Base-by-base conservation (phyloP, 2,888 invertebrate genomes). In the Xylophagus ater region DNA sequence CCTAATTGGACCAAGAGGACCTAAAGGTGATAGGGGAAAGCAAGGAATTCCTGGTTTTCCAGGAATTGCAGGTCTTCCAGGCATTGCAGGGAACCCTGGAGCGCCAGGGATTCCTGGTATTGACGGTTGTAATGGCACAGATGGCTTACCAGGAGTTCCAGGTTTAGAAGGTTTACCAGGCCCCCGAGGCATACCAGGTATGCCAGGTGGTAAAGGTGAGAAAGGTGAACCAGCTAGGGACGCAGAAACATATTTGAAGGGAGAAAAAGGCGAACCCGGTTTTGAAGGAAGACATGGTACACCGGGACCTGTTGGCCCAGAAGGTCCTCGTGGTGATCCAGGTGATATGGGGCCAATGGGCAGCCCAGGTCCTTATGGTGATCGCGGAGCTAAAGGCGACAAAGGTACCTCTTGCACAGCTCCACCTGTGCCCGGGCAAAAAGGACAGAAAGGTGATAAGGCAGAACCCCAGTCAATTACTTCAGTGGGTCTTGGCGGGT, bases 121-220 rank as follows among this genome's bases (percentile, higher is more conserved):
- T 53, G 93, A 96, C 58, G 97, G 96, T 8, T 97, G 96, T 58
- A 94, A 96, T 56, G 96, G 96, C 55, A 88, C 90, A 37, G 90
- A 90, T 63, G 93, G 93, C 48, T 65, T 73, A 29, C 72, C 81
- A 26, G 94, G 93, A 43, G 47, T 68, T 18, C 60, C 67, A 32
- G 93, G 93, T 34, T 57, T 67, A 0, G 67, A 72, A 44, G 90
- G 90, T 41, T 68, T 68, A 48, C 71, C 70, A 36, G 89, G 89
- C 15, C 84, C 86, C 2, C 73, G 85, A 36, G 90, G 90, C 51
- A 70, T 70, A 42, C 75, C 77, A 18, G 65, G 65, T 21, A 49
- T 47, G 1, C 46, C 51, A 2, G 65, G 65, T 24, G 3, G 18
- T 3, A 65, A 65, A 55, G 88, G 89, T 49, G 74, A 78, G 10